These are phyloP conservation scores for Nephotettix cincticeps DNA, from an alignment of 1,140 invertebrate genomes.

Conservation along the genomic window DNA sequence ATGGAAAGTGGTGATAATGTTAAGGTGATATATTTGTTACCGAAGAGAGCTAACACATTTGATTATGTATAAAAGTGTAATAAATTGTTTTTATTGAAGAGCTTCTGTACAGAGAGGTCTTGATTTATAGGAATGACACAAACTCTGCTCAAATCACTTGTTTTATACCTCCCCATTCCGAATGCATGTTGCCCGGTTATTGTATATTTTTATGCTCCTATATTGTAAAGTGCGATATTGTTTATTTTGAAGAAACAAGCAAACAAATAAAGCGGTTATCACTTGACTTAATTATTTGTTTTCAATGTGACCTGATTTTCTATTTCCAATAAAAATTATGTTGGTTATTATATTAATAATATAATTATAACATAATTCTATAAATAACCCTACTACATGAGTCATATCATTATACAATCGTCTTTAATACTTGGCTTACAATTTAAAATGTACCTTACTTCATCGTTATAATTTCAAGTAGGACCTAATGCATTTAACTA, in stretches of 20 bases:
- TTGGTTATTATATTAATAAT: too few species aligned
- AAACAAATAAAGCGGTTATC: constrained; percentile 15
- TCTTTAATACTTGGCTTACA: too few species aligned
- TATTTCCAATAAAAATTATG: too few species aligned
- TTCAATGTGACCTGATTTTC: too few species aligned
- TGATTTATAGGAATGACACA: constrained; percentile 11
- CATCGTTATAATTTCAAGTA: too few species aligned
- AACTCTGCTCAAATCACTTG: constrained; percentile 15
- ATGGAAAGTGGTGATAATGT: neutral
- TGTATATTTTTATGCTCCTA: constrained; percentile 8
- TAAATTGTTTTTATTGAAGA: constrained; percentile 22
- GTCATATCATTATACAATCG: too few species aligned
- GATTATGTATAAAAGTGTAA: constrained; percentile 19
- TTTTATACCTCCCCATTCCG: constrained; percentile 17
- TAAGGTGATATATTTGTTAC: constrained; percentile 16
- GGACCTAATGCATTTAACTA: too few species aligned
- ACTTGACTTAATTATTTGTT: too few species aligned
- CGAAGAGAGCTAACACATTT: constrained; percentile 14
- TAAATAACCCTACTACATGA: too few species aligned
- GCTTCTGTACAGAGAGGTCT: constrained; percentile 14
- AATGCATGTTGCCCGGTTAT: constrained; percentile 3
- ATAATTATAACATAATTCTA: too few species aligned
- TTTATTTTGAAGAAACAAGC: constrained; percentile 18
- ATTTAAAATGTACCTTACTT: too few species aligned
- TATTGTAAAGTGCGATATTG: constrained; percentile 7